A percentile compares a stretch with the other conserved stretches of the same genome.
Evolutionary conservation across 2,113 vertebrate species (phyloP).

Genomic region (Barbus barbus): DNA sequence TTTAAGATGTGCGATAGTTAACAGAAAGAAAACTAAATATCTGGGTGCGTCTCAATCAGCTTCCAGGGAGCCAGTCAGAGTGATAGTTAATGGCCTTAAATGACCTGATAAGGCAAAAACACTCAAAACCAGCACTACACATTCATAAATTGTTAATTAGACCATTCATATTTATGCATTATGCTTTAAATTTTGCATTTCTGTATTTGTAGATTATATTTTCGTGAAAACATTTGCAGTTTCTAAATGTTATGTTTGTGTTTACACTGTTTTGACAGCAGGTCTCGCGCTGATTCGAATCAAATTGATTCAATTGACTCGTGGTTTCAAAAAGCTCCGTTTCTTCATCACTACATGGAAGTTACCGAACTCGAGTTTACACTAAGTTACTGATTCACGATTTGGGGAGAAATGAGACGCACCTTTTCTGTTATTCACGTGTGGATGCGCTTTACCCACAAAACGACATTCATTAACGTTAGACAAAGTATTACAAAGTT

Average conservation of each 20-base stretch:
- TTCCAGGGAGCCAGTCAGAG: too few species aligned
- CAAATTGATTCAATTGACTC: background rate
- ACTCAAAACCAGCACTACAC: background rate
- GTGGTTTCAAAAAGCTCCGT: background rate
- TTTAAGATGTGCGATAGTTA: too few species aligned
- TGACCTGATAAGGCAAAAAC: background rate
- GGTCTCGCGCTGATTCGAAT: background rate
- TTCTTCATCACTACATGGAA: background rate
- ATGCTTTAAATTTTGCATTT: background rate
- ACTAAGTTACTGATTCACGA: background rate
- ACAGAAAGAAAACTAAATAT: background rate
- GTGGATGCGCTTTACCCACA: background rate
- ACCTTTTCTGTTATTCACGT: background rate
- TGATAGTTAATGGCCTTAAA: too few species aligned
- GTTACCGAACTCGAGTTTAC: background rate
- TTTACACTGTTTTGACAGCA: background rate
- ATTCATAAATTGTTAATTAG: background rate
- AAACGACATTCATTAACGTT: background rate
- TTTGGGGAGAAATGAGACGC: background rate
- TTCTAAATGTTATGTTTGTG: background rate
- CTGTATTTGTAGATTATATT: background rate
- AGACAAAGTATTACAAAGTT: background rate
- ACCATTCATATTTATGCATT: background rate
- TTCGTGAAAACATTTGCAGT: too few species aligned
- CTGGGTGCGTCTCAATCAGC: background rate